phyloP scores from a whole-genome alignment of 2,888 invertebrate genomes.

The Synergus japonicus region DNA sequence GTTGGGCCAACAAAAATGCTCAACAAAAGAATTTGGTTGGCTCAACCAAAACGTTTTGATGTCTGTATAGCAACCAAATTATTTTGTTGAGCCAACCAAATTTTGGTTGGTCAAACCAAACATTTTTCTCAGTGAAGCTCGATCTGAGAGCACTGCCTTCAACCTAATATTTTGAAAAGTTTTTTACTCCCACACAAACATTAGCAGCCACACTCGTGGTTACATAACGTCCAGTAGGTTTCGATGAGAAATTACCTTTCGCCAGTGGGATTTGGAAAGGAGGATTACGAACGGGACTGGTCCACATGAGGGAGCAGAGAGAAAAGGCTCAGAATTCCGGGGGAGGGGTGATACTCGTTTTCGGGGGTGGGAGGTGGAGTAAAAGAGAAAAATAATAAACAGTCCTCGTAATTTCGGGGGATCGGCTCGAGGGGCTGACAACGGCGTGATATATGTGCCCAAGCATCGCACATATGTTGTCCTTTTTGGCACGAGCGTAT shows the following conservation, averaged over 20 bases:
- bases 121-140: too few relatives aligned
- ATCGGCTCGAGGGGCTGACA: conserved; percentile 65
- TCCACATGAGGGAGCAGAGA: conserved; percentile 23
- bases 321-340: not conserved
- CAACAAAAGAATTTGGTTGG: too few relatives aligned
- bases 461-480: conserved; percentile 45
- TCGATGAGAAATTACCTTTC: conserved; percentile 32
- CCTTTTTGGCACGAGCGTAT: conserved; percentile 49
- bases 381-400: conserved; percentile 69
- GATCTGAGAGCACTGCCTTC: too few relatives aligned
- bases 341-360: conserved; percentile 12
- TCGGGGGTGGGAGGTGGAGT: conserved; percentile 14
- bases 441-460: conserved; percentile 65
- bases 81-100: too few relatives aligned
- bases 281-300: conserved; percentile 14
- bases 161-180: not conserved
- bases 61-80: too few relatives aligned
- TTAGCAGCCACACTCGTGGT: not conserved
- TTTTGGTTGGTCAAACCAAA: too few relatives aligned
- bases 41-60: too few relatives aligned
- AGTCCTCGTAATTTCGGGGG: conserved; percentile 69
- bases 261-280: not conserved
- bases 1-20: too few relatives aligned
- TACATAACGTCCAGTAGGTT: not conserved
- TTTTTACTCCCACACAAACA: not conserved